phyloP scores from a whole-genome alignment of 1,140 invertebrate genomes.

The Riptortus pedestris region DNA sequence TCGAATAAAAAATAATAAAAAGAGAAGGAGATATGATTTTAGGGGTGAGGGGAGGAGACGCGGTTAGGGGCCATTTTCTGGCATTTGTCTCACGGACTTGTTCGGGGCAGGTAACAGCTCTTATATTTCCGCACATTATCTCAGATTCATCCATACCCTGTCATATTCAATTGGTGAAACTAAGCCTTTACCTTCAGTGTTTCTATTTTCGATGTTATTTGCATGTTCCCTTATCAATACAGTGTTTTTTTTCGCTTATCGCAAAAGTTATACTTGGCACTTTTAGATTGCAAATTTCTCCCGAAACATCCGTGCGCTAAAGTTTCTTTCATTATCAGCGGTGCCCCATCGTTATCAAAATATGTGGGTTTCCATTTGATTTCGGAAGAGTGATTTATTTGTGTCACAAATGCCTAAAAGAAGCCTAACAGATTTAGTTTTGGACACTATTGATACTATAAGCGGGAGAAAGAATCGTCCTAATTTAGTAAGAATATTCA shows the following conservation, averaged over 20 bases:
- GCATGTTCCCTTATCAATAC: neutral
- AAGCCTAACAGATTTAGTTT: constrained; percentile 4
- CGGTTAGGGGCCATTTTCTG: neutral
- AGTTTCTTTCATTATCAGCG: too few relatives aligned
- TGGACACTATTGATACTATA: constrained; percentile 9
- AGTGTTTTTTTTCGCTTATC: neutral
- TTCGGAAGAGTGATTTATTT: neutral
- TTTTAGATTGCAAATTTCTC: neutral
- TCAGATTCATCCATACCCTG: neutral
- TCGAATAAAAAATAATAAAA: too few relatives aligned
- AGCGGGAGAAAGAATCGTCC: constrained; percentile 12
- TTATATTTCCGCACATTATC: neutral
- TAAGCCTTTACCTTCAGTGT: neutral
- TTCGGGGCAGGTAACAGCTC: neutral
- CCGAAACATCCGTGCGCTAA: neutral
- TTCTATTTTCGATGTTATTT: neutral
- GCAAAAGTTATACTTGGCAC: neutral
- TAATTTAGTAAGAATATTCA: constrained; percentile 1
- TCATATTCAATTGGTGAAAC: neutral
- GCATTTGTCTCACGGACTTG: neutral
- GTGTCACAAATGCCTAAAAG: constrained; percentile 11
- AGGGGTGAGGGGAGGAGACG: neutral
- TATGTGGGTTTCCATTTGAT: too few relatives aligned
- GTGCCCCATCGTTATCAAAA: too few relatives aligned
- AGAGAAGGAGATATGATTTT: too few relatives aligned